These are phyloP conservation scores for Nothocercus julius DNA, from an alignment of 2,113 vertebrate species.

Conservation along the genomic window DNA sequence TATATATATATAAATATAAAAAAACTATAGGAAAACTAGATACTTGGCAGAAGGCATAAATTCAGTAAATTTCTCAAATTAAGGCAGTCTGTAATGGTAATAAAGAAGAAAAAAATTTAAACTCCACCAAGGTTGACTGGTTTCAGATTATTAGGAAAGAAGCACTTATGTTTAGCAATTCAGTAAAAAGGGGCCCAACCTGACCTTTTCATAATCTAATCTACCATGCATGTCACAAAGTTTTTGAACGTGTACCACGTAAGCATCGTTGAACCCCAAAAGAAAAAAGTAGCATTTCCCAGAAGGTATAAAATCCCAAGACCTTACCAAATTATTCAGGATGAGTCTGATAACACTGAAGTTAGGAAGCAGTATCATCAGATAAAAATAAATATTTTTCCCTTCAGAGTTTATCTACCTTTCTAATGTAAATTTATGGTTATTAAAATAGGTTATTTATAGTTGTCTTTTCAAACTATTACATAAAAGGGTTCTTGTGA, in stretches of 20 bases:
- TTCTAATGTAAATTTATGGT: conserved; percentile 54
- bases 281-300: background rate
- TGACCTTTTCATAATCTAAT: background rate
- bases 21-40: background rate
- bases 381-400: conserved; percentile 51
- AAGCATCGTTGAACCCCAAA: background rate
- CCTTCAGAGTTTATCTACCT: conserved; percentile 56
- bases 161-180: background rate
- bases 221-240: background rate
- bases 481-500: conserved; percentile 4
- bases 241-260: background rate
- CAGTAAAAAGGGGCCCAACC: background rate
- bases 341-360: background rate
- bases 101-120: background rate
- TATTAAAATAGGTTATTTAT: conserved; percentile 33
- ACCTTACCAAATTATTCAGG: conserved; percentile 11
- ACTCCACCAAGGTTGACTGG: background rate
- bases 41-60: background rate
- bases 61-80: background rate
- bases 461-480: conserved; percentile 19
- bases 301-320: conserved; percentile 2
- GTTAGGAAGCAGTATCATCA: conserved; percentile 11
- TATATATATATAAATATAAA: background rate
- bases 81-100: background rate
- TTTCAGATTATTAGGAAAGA: background rate